Conservation (phyloP, 2,797 vertebrate genomes). For the Bradypus variegatus region DNA sequence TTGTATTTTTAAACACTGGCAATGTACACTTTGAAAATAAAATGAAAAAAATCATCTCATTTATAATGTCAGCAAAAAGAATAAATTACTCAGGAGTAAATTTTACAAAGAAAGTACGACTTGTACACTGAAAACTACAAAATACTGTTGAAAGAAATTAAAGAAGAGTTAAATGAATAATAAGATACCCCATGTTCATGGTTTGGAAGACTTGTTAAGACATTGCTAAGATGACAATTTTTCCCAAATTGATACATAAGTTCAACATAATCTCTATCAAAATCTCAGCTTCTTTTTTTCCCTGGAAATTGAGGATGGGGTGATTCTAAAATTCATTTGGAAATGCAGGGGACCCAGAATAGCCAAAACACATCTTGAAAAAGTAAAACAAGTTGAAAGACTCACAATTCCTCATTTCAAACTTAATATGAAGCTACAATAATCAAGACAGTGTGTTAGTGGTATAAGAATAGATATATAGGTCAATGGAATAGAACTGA, state of each 20-base stretch:
- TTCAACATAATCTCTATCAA: too few relatives aligned
- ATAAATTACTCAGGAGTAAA: too few relatives aligned
- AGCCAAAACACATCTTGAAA: not conserved
- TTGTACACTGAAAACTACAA: not conserved
- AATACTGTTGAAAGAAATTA: not conserved
- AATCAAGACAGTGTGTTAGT: not conserved
- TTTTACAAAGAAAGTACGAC: too few relatives aligned
- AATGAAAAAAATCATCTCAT: too few relatives aligned
- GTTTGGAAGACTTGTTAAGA: too few relatives aligned
- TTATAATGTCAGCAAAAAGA: too few relatives aligned
- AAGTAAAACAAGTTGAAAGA: not conserved
- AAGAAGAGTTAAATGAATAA: not conserved
- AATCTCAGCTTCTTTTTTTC: too few relatives aligned
- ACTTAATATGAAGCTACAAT: not conserved
- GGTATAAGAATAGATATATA: not conserved
- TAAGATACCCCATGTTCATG: not conserved
- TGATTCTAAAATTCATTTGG: not conserved
- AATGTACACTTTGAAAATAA: not conserved
- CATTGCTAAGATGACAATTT: not conserved
- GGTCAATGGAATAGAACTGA: not conserved
- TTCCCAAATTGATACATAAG: too few relatives aligned
- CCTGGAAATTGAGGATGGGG: too few relatives aligned
- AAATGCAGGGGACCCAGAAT: not conserved
- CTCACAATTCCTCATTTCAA: not conserved
- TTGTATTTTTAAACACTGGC: not conserved